These are phyloP conservation scores for Lepeophtheirus nordmannii DNA, from an alignment of 2,888 invertebrate species.

Conservation along the genomic window DNA sequence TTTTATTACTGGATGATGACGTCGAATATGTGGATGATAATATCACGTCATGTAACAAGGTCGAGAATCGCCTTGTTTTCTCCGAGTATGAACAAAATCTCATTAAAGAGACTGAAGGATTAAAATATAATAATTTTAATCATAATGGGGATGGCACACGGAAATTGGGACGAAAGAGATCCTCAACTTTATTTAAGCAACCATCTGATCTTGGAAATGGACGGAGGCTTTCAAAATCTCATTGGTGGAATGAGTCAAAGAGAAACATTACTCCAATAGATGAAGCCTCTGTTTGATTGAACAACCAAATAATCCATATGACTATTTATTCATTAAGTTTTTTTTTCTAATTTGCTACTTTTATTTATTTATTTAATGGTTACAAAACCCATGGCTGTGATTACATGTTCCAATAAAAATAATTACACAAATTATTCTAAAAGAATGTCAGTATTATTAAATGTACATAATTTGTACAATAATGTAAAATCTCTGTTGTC, in stretches of 20 bases:
- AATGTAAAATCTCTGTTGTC: too few relatives aligned
- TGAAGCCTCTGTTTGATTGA: not conserved
- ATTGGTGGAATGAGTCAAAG: conserved; percentile 6
- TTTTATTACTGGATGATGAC: not conserved
- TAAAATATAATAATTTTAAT: not conserved
- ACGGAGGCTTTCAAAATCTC: not conserved
- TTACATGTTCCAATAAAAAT: too few relatives aligned
- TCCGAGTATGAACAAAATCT: conserved; percentile 71
- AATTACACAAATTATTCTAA: too few relatives aligned
- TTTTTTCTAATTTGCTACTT: too few relatives aligned
- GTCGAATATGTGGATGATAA: conserved; percentile 8
- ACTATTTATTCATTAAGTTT: too few relatives aligned
- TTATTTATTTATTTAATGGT: too few relatives aligned
- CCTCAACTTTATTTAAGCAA: not conserved
- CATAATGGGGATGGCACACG: not conserved
- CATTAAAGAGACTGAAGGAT: conserved; percentile 56
- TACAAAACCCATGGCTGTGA: too few relatives aligned
- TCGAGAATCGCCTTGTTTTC: conserved; percentile 64
- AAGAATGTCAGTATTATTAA: too few relatives aligned
- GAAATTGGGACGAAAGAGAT: not conserved
- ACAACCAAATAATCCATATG: not conserved
- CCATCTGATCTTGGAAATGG: not conserved
- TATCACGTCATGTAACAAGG: conserved; percentile 24
- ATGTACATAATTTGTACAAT: too few relatives aligned
- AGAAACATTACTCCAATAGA: not conserved